Evolutionary conservation across 2,888 invertebrate genomes (phyloP).

Genomic region (Neoaliturus tenellus): DNA sequence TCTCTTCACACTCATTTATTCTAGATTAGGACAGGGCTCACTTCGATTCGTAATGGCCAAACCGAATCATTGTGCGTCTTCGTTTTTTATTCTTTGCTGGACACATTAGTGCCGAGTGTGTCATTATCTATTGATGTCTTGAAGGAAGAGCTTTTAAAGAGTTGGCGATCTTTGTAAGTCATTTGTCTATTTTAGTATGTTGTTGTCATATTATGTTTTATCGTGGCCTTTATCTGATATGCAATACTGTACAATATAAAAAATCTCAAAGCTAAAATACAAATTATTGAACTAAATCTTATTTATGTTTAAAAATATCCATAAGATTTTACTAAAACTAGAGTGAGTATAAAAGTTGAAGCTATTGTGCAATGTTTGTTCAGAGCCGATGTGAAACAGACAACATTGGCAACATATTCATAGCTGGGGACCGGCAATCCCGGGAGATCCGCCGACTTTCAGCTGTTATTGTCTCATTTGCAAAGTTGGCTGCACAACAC

Average conservation of each 20-base stretch:
- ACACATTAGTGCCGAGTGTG: neutral
- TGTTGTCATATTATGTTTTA: no score
- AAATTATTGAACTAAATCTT: no score
- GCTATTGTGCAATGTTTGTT: no score
- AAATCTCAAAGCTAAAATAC: no score
- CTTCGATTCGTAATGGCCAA: slow-evolving; percentile 35
- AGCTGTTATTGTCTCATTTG: slow-evolving; percentile 19
- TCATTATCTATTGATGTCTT: neutral
- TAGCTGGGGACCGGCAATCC: neutral
- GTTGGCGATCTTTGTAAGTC: neutral
- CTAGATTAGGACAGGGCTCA: slow-evolving; percentile 37
- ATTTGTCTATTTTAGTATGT: no score
- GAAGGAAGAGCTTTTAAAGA: neutral
- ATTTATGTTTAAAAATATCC: no score
- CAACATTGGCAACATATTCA: neutral
- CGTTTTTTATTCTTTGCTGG: neutral
- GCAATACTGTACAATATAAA: no score
- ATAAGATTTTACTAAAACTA: no score
- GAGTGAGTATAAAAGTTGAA: no score
- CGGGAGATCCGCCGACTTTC: neutral
- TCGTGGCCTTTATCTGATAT: no score
- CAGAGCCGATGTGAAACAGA: neutral
- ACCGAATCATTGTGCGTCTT: neutral
- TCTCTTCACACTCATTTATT: slow-evolving; percentile 44
- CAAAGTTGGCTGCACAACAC: neutral